Conservation (phyloP, 2,797 vertebrate species). For the Enteromius viviparus region DNA sequence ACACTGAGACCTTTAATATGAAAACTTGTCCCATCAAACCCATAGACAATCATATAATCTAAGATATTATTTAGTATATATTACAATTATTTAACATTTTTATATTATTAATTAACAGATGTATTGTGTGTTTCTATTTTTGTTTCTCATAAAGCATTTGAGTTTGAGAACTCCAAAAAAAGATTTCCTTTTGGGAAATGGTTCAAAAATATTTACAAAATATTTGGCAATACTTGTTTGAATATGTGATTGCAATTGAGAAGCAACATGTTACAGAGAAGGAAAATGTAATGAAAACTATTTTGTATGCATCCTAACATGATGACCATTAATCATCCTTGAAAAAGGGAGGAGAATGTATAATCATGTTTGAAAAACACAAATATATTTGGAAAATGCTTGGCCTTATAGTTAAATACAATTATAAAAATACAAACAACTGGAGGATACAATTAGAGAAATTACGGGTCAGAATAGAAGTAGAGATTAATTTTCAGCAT, state of each 20-base stretch:
- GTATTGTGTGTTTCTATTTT: not conserved
- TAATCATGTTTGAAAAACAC: not conserved
- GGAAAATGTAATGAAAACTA: not conserved
- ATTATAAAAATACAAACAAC: not conserved
- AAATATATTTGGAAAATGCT: not conserved
- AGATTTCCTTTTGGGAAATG: not conserved
- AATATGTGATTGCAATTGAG: not conserved
- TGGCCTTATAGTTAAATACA: not conserved
- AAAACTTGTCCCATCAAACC: not conserved
- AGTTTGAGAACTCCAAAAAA: not conserved
- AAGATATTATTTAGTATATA: not conserved
- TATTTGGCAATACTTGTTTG: not conserved
- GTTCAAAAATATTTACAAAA: not conserved
- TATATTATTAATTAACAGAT: not conserved
- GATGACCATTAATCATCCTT: constrained; percentile 51
- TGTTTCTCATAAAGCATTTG: not conserved
- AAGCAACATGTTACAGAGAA: not conserved
- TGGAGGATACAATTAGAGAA: not conserved
- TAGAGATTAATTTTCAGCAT: constrained; percentile 53
- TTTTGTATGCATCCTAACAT: not conserved
- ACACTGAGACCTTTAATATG: not conserved
- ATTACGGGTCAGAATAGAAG: constrained; percentile 22
- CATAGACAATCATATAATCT: not conserved
- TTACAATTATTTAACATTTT: not conserved
- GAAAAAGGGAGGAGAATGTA: not conserved